These are phyloP conservation scores for Baccha elongata DNA, from an alignment of 2,888 invertebrate genomes.

Conservation along the genomic window DNA sequence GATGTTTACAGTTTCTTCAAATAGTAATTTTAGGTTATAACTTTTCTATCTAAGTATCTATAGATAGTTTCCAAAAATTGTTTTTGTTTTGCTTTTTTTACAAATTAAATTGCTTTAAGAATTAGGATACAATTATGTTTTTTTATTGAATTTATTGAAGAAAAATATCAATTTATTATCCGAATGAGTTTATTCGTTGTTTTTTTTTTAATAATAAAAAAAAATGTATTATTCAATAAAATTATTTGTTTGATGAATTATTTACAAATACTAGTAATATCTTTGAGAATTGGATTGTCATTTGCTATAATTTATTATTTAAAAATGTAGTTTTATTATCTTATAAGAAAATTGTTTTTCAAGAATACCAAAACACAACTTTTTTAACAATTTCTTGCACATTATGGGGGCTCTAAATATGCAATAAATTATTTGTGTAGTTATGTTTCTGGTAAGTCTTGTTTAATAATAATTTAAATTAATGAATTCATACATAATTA, in stretches of 20 bases:
- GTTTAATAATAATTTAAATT: slow-evolving; percentile 1
- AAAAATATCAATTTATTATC: slow-evolving; percentile 11
- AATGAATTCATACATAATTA: slow-evolving; percentile 55
- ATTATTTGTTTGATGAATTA: slow-evolving; percentile 34
- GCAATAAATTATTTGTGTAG: slow-evolving; percentile 61
- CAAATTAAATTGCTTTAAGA: slow-evolving; percentile 56
- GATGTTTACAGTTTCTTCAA: slow-evolving; percentile 50
- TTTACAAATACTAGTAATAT: slow-evolving; percentile 66
- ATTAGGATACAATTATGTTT: slow-evolving; percentile 15
- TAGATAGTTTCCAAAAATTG: slow-evolving; percentile 5
- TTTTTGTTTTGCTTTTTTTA: not conserved
- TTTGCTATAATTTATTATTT: slow-evolving; percentile 75
- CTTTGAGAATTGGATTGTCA: slow-evolving; percentile 78
- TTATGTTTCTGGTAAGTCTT: slow-evolving; percentile 18
- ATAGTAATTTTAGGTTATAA: slow-evolving; percentile 40
- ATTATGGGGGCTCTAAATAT: slow-evolving; percentile 66
- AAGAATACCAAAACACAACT: slow-evolving; percentile 29
- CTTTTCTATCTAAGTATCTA: slow-evolving; percentile 51
- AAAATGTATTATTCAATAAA: slow-evolving; percentile 42
- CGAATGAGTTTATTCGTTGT: slow-evolving; percentile 76
- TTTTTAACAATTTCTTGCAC: slow-evolving; percentile 62
- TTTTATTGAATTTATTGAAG: slow-evolving; percentile 17
- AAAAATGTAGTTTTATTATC: slow-evolving; percentile 18
- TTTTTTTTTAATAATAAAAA: slow-evolving; percentile 75
- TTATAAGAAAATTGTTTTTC: slow-evolving; percentile 12